Evolutionary conservation across 2,113 vertebrate species (phyloP), one percentile per base, ranked within the genome.

Genomic region (Chaetodon auriga): DNA sequence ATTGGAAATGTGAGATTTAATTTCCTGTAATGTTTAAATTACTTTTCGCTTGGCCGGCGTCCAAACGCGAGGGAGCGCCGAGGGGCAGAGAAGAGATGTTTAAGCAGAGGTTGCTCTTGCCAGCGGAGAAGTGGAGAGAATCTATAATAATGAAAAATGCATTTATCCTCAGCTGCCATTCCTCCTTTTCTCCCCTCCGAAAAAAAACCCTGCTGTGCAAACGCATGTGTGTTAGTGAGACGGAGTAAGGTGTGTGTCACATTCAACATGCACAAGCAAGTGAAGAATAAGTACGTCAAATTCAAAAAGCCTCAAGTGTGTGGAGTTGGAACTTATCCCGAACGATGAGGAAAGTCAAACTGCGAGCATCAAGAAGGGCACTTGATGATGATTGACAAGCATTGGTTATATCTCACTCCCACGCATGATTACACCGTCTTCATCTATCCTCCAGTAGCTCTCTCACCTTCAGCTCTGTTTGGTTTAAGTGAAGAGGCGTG

Each of bases 11-110:
- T 96, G 97, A 97, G 96, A 97, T 98, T 98, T 98, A 97, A 98
- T 99, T 99, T 97, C 97, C 97, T 97, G 97, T 97, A 96, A 98
- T 97, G 96, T 98, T 98, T 96, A 97, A 98, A 97, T 97, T 96
- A 96, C 96, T 96, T 96, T 96, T 94, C 94, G 95, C 94, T 97
- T 98, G 97, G 97, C 97, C 95, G 90, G 91, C 94, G 94, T 97
- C 97, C 97, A 97, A 96, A 94, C 88, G 94, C 92, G 92, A 95
- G 91, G 93, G 95, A 97, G 96, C 93, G 96, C 96, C 96, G 91
- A 94, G 93, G 95, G 96, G 95, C 95, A 95, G 96, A 97, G 96
- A 96, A 95, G 96, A 97, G 96, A 97, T 96, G 96, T 96, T 97
- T 97, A 98, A 97, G 96, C 95, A 94, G 95, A 95, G 96, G 92